phyloP scores from a whole-genome alignment of 1,140 invertebrate genomes.

The Antheraea mylitta region DNA sequence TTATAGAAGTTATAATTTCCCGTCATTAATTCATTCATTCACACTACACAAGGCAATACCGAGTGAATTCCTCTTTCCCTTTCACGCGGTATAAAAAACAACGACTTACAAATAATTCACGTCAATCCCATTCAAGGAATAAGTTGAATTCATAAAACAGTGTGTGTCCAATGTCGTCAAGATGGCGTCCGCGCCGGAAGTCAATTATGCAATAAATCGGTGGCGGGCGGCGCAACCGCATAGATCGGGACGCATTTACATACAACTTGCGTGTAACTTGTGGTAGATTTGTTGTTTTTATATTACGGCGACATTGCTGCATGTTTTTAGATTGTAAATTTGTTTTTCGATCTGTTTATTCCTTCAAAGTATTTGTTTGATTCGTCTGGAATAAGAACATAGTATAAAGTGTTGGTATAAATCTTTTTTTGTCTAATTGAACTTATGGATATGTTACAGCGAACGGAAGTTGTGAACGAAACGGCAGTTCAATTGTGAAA shows the following conservation, averaged over 20 bases:
- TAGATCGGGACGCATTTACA: conserved; percentile 26
- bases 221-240: conserved; percentile 14
- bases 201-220: conserved; percentile 31
- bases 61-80: too few species aligned
- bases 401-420: too few species aligned
- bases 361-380: too few species aligned
- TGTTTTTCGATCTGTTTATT: background rate
- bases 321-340: conserved; percentile 1
- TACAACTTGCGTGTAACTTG: conserved; percentile 10
- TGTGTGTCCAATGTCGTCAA: conserved; percentile 7
- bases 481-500: too few species aligned
- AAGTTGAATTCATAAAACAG: conserved; percentile 4
- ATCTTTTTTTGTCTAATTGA: too few species aligned
- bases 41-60: too few species aligned
- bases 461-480: too few species aligned
- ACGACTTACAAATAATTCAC: background rate
- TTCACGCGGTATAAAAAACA: background rate
- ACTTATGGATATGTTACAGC: too few species aligned
- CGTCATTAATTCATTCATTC: too few species aligned
- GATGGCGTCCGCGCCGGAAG: conserved; percentile 27
- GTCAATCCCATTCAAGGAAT: conserved; percentile 1
- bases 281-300: background rate
- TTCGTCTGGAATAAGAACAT: too few species aligned
- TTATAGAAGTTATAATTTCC: too few species aligned
- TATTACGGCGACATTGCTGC: background rate